Conservation (phyloP, 2,113 vertebrate genomes). For the Triplophysa siluroides region DNA sequence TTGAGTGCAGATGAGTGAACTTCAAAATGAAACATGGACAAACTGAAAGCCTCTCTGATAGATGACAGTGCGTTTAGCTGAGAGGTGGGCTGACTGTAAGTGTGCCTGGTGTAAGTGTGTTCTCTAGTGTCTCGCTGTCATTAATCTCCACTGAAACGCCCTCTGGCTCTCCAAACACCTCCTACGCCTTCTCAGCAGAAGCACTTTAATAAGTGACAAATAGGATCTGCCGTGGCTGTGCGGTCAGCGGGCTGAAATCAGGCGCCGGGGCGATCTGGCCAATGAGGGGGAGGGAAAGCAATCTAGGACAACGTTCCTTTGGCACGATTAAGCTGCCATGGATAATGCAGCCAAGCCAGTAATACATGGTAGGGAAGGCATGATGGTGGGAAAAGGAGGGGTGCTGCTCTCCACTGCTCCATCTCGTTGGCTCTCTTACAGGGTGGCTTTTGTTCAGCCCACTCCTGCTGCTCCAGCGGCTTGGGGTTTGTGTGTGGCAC, state of each 20-base stretch:
- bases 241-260: constrained; percentile 39
- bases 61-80: neutral
- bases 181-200: constrained; percentile 43
- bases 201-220: constrained; percentile 64
- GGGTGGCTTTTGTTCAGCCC: constrained; percentile 68
- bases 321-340: constrained; percentile 74
- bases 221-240: constrained; percentile 56
- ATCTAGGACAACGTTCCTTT: constrained; percentile 69
- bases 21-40: too few relatives aligned
- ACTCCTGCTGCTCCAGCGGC: constrained; percentile 73
- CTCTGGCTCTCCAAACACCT: constrained; percentile 19
- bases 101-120: constrained; percentile 1
- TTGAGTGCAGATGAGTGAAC: too few relatives aligned
- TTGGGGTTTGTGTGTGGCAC: constrained; percentile 71
- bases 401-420: constrained; percentile 40
- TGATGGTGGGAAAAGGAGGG: constrained; percentile 56
- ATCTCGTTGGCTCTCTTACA: constrained; percentile 56
- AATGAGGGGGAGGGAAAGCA: constrained; percentile 47
- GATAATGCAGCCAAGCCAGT: constrained; percentile 72
- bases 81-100: neutral
- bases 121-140: constrained; percentile 1
- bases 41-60: neutral
- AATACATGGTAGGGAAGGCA: constrained; percentile 65
- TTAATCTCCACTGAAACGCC: constrained; percentile 1
- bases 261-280: constrained; percentile 5